Conservation (phyloP, 2,113 vertebrate genomes). For the Cisticola juncidis region DNA sequence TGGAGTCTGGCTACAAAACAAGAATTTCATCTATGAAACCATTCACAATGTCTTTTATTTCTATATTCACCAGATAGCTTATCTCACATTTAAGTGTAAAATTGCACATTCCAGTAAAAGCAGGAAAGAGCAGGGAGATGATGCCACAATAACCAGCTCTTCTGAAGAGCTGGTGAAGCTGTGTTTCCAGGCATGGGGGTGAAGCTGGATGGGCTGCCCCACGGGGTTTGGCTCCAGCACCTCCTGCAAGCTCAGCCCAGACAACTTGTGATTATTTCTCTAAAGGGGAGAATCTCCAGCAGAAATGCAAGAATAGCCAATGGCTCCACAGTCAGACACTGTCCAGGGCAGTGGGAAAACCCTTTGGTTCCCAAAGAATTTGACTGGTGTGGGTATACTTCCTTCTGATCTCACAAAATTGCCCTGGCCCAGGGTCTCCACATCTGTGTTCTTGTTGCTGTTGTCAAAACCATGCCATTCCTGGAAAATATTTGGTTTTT, state of each 20-base stretch:
- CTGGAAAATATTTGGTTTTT: not conserved
- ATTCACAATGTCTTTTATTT: not conserved
- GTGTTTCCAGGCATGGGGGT: fast-evolving
- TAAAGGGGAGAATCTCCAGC: not conserved
- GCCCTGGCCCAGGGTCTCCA: fast-evolving
- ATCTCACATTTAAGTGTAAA: not conserved
- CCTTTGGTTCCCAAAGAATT: not conserved
- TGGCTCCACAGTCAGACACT: fast-evolving
- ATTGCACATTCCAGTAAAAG: not conserved
- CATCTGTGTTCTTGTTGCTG: not conserved
- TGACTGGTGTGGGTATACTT: fast-evolving
- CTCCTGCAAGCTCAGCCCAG: not conserved
- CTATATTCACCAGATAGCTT: not conserved
- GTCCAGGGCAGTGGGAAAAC: not conserved
- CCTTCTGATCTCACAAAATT: not conserved
- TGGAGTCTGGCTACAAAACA: not conserved
- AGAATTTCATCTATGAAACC: not conserved
- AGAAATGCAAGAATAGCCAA: not conserved
- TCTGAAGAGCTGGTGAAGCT: not conserved
- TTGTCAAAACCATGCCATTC: not conserved
- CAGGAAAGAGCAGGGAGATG: fast-evolving
- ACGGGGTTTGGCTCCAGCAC: fast-evolving
- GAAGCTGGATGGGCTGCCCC: fast-evolving
- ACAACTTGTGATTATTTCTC: not conserved
- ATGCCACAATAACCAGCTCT: fast-evolving